Evolutionary conservation across 2,113 vertebrate species (phyloP).

Genomic region (Rhineura floridana): DNA sequence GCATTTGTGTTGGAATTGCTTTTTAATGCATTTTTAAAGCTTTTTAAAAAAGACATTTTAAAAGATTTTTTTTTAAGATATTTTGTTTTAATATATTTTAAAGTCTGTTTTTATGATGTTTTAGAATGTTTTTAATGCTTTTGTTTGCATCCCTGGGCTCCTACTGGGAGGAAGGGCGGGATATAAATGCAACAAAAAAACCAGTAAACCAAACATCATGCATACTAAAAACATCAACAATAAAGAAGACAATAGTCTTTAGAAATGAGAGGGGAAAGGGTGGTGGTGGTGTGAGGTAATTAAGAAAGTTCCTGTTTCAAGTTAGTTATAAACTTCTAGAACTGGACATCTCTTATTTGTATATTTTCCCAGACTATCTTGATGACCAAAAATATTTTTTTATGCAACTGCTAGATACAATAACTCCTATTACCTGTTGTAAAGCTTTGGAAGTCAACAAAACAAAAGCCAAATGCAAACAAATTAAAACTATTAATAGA

Average conservation of each 20-base stretch:
- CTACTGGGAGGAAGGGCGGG: too few relatives aligned
- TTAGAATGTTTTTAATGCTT: too few relatives aligned
- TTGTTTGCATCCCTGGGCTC: too few relatives aligned
- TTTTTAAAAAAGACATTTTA: too few relatives aligned
- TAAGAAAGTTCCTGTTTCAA: not conserved
- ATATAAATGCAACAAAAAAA: too few relatives aligned
- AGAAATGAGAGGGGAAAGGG: not conserved
- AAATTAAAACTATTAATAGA: not conserved
- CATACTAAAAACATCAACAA: not conserved
- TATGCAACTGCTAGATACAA: not conserved
- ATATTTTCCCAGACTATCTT: not conserved
- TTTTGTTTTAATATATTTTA: too few relatives aligned
- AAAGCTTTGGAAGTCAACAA: not conserved
- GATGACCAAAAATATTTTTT: not conserved
- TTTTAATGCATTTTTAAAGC: too few relatives aligned
- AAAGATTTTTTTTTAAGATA: too few relatives aligned
- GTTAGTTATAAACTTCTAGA: not conserved
- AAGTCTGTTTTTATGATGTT: too few relatives aligned
- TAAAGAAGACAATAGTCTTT: not conserved
- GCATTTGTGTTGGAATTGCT: too few relatives aligned
- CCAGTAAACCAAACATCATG: not conserved
- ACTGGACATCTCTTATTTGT: not conserved
- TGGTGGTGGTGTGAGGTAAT: not conserved
- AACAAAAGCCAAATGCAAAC: not conserved
- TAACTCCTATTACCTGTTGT: not conserved